phyloP scores from a whole-genome alignment of 2,797 vertebrate species.

The Cygnus olor region DNA sequence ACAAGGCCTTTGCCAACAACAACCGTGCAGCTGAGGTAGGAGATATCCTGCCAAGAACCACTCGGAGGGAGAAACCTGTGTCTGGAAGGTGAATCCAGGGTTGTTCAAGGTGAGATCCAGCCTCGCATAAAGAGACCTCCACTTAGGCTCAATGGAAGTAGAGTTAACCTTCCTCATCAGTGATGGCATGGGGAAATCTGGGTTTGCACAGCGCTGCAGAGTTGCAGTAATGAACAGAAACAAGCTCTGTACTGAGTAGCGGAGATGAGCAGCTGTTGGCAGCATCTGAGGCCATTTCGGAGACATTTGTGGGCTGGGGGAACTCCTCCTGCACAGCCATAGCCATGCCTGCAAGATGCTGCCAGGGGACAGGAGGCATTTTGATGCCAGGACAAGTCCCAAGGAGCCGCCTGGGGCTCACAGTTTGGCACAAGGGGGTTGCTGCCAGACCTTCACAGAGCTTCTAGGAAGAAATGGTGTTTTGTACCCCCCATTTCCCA shows the following conservation, averaged over 20 bases:
- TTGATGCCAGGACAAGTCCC: background rate
- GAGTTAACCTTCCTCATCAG: background rate
- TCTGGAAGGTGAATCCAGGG: background rate
- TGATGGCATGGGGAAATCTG: background rate
- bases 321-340: background rate
- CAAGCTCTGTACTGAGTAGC: background rate
- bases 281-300: background rate
- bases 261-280: background rate
- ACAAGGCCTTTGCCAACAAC: background rate
- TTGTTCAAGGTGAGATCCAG: background rate
- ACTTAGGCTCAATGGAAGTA: background rate
- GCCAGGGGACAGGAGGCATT: background rate
- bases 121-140: rapidly evolving
- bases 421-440: background rate
- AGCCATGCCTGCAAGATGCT: no score
- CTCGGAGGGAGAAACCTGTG: background rate
- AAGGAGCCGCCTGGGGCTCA: background rate
- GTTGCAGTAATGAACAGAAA: background rate
- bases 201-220: background rate
- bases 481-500: rapidly evolving
- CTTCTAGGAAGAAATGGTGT: background rate
- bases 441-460: background rate
- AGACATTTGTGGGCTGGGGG: background rate
- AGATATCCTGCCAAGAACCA: background rate
- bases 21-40: conserved; percentile 24